A percentile compares a stretch with the other conserved stretches of the same genome.
Evolutionary conservation across 2,113 vertebrate species (phyloP).

Genomic region (Crotalus tigris): DNA sequence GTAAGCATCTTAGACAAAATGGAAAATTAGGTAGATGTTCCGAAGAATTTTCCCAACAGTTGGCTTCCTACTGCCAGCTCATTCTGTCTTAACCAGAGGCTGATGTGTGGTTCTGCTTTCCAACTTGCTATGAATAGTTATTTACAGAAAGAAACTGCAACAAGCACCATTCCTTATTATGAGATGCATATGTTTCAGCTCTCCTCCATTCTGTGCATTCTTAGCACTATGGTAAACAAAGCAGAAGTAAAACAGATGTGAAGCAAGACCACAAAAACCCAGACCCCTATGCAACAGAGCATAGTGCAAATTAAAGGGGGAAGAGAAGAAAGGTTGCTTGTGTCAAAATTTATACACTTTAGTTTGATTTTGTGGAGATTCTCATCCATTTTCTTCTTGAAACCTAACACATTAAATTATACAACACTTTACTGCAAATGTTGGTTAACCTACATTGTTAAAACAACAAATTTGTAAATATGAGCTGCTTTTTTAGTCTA

Average conservation of each 20-base stretch:
- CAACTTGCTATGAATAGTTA: background rate
- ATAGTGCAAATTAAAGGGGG: background rate
- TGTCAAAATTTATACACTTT: background rate
- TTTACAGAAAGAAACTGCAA: background rate
- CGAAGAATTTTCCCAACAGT: background rate
- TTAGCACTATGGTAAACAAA: background rate
- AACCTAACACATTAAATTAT: background rate
- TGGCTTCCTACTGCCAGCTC: background rate
- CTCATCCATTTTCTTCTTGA: background rate
- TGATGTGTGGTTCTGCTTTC: background rate
- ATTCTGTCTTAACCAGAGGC: background rate
- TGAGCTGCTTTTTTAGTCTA: background rate
- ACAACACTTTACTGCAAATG: background rate
- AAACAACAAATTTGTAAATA: background rate
- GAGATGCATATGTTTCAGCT: background rate
- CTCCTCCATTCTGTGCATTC: background rate
- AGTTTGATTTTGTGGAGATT: background rate
- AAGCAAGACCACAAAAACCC: background rate
- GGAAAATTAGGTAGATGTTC: background rate
- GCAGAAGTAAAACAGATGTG: background rate
- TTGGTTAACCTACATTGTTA: constrained; percentile 1
- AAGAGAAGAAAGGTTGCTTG: background rate
- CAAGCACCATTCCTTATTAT: background rate
- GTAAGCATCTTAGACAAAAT: background rate
- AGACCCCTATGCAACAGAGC: background rate